phyloP scores from a whole-genome alignment of 2,797 vertebrate species.

The Sardinella longiceps region DNA sequence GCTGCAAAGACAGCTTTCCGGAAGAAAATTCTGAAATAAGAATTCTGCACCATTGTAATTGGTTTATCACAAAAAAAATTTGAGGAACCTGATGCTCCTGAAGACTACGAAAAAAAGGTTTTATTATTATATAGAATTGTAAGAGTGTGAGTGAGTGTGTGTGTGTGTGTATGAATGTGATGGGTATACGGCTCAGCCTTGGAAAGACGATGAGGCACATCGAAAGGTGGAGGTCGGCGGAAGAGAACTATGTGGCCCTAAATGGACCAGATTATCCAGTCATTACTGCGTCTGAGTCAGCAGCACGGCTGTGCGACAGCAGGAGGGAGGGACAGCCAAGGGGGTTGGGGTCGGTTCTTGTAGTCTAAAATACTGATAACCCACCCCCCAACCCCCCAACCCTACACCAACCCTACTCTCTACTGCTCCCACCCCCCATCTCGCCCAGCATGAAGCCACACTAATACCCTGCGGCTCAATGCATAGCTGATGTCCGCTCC shows the following conservation, averaged over 20 bases:
- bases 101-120: not conserved
- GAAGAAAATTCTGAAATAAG: not conserved
- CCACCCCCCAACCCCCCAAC: not conserved
- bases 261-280: conserved; percentile 68
- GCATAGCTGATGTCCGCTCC: not conserved
- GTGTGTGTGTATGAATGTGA: too few relatives aligned
- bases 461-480: not conserved
- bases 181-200: not conserved
- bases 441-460: not conserved
- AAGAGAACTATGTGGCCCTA: conserved; percentile 48
- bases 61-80: not conserved
- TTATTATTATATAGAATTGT: not conserved
- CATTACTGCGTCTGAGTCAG: conserved; percentile 67
- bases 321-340: not conserved
- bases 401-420: not conserved
- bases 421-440: not conserved
- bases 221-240: not conserved
- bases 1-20: not conserved
- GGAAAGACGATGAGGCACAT: not conserved
- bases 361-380: not conserved
- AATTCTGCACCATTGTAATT: not conserved
- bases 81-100: too few relatives aligned
- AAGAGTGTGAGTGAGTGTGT: not conserved
- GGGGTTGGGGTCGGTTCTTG: not conserved
- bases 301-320: conserved; percentile 54